Percentiles rank a stretch among this genome's conserved stretches.
Evolutionary conservation across 2,888 invertebrate genomes (phyloP).

Genomic region (Trichopria drosophilae): DNA sequence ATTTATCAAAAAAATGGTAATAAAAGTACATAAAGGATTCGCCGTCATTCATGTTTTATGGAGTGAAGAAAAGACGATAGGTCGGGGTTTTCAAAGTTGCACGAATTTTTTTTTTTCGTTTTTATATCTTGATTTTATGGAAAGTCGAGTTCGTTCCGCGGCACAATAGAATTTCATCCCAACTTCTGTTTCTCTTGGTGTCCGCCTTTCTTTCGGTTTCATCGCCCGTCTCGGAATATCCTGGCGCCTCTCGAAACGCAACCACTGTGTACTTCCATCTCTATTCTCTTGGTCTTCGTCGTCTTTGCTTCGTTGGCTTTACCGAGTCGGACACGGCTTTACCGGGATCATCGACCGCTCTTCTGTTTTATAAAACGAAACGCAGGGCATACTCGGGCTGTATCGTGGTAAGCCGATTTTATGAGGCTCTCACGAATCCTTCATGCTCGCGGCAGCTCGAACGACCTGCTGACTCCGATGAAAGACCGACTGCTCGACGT

Average conservation of each 20-base stretch:
- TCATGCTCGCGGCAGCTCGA: slow-evolving; percentile 38
- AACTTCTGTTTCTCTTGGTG: background rate
- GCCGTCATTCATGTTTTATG: too few relatives aligned
- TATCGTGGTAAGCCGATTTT: slow-evolving; percentile 51
- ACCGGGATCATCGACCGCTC: slow-evolving; percentile 18
- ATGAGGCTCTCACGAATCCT: slow-evolving; percentile 44
- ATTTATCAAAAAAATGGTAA: too few relatives aligned
- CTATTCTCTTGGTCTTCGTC: background rate
- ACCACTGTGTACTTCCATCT: slow-evolving; percentile 20
- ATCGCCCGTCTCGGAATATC: background rate
- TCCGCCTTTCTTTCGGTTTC: background rate
- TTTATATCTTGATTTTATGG: slow-evolving; percentile 31
- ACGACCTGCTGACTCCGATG: slow-evolving; percentile 47
- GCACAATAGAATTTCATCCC: slow-evolving; percentile 22
- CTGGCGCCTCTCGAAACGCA: background rate
- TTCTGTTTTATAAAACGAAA: slow-evolving; percentile 41
- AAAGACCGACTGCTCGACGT: slow-evolving; percentile 39
- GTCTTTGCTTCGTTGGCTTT: background rate
- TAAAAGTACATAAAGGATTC: too few relatives aligned
- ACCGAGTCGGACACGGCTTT: background rate
- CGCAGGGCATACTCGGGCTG: slow-evolving; percentile 29
- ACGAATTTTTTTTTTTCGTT: slow-evolving; percentile 5
- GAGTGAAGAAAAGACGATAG: too few relatives aligned
- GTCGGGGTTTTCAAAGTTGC: too few relatives aligned
- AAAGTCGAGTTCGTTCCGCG: slow-evolving; percentile 6